Conservation (phyloP, 2,797 vertebrate species). For the Tauraco hartlaubi region DNA sequence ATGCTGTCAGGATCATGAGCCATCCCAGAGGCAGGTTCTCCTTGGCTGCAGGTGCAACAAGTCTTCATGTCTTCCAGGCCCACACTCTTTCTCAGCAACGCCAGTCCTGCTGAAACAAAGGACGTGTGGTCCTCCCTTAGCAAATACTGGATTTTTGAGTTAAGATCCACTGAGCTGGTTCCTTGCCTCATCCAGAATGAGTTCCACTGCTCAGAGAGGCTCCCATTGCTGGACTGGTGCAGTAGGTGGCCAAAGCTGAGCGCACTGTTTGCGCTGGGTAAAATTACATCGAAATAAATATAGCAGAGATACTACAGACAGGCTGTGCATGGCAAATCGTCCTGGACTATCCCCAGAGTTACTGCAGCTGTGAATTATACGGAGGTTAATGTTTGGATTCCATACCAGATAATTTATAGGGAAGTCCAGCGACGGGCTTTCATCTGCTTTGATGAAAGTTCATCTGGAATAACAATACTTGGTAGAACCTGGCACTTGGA, state of each 20-base stretch:
- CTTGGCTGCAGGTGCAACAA: background rate
- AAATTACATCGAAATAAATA: background rate
- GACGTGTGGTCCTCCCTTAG: rapidly evolving
- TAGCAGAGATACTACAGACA: background rate
- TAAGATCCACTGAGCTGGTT: background rate
- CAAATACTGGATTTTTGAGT: background rate
- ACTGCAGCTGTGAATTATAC: background rate
- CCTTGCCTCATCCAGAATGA: background rate
- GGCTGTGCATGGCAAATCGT: background rate
- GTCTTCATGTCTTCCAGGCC: background rate
- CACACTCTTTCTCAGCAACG: background rate
- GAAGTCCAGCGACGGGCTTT: background rate
- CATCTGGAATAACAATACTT: background rate
- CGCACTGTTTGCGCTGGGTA: background rate
- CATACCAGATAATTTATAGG: background rate
- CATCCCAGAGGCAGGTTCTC: background rate
- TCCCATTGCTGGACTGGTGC: background rate
- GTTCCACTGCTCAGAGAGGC: background rate
- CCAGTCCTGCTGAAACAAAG: rapidly evolving
- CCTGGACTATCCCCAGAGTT: background rate
- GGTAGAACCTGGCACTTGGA: background rate
- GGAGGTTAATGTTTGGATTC: background rate
- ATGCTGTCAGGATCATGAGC: background rate
- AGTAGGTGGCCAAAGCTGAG: background rate
- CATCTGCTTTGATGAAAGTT: background rate